Evolutionary conservation across 2,113 vertebrate genomes (phyloP), one percentile per base, ranked within the genome.

Genomic region (Petaurus breviceps): DNA sequence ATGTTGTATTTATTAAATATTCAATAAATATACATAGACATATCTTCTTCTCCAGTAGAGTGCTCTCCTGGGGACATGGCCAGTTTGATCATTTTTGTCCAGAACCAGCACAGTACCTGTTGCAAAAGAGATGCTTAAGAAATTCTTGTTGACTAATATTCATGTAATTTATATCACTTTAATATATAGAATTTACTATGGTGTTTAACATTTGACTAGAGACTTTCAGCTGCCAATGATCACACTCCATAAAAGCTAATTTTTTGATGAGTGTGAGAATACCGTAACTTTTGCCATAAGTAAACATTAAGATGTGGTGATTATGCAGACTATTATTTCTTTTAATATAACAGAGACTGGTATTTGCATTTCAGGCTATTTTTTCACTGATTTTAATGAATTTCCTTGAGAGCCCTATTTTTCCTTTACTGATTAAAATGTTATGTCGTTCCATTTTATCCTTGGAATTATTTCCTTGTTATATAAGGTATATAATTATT

Each of bases 301-400:
- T 50, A 50, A 96, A 91, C 89, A 92, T 49, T 95, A 92, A 96
- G 98, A 54, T 92, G 93, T n/a, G 6, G 53, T 96, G 93, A 96
- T 61, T 37, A n/a, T 92, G 91, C 47, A 96, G 46, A 68, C 94
- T 96, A 53, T 19, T 92, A 92, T 96, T 93, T 77, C 37, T 43
- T 97, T 98, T 96, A 97, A 97, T 93, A 97, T 37, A 97, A 89
- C 31, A 98, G 95, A 97, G 95, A 51, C 50, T 91, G 23, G 51
- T 11, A 90, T 61, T 97, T 97, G 96, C 94, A 96, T 98, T 97
- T 98, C 89, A 97, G 95, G 96, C 93, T 6, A 97, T 93, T 96
- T 91, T 97, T 96, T 97, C 97, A 95, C 92, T 96, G 51, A 51
- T 54, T 90, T 94, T 95, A 90, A 97, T 96, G 51, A 97, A 89